Conservation (phyloP, 2,888 invertebrate species). For the Diarsia rubi region DNA sequence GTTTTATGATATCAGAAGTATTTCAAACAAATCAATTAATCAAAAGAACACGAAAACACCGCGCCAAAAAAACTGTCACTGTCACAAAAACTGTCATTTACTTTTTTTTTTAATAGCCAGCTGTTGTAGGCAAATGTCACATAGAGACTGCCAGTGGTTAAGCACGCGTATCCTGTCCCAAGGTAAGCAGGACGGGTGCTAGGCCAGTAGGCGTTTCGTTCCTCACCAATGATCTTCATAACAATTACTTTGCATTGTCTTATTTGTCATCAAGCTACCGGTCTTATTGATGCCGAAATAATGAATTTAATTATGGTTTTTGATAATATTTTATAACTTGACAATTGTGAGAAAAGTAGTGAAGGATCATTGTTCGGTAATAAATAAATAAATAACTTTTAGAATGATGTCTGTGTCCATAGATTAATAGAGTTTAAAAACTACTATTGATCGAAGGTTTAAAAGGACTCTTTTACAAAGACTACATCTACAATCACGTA, state of each 20-base stretch:
- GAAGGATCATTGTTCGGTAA: neutral
- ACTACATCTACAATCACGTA: neutral
- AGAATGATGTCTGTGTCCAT: neutral
- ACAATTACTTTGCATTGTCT: constrained; percentile 77
- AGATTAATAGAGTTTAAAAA: neutral
- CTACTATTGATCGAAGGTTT: too few species aligned
- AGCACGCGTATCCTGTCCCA: constrained; percentile 76
- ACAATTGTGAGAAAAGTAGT: constrained; percentile 6
- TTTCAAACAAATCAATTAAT: constrained; percentile 11
- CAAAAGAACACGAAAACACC: constrained; percentile 11
- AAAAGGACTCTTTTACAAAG: neutral
- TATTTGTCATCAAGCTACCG: constrained; percentile 71
- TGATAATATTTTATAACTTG: constrained; percentile 23
- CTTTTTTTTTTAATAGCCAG: constrained; percentile 59
- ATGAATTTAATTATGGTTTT: constrained; percentile 61
- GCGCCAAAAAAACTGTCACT: constrained; percentile 42
- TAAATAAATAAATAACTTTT: neutral
- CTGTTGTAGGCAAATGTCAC: constrained; percentile 67
- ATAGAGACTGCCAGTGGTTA: constrained; percentile 73
- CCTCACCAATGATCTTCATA: constrained; percentile 79
- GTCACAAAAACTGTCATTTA: constrained; percentile 18
- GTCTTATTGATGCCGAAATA: constrained; percentile 51
- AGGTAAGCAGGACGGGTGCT: constrained; percentile 78
- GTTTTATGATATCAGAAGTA: constrained; percentile 5
- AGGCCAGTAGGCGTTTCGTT: constrained; percentile 79